Base-by-base conservation (phyloP, 2,888 invertebrate genomes). In the Drosophila trichaetosa region DNA sequence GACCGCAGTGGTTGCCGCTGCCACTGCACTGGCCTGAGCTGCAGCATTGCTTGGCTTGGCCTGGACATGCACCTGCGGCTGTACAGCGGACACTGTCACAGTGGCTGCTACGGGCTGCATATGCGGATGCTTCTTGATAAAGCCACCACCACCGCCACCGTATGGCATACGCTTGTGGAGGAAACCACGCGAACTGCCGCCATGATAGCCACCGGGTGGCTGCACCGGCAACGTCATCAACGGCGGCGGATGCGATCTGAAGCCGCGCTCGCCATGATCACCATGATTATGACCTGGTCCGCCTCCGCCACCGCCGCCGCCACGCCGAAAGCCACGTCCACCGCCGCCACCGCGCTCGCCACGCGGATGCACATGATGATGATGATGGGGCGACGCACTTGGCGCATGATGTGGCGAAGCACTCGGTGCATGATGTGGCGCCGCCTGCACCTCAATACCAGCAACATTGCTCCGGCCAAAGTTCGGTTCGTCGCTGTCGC, bases 121-220 rank as follows among this genome's bases (percentile, higher is more conserved):
- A 71, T 67, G 91, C 34, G 82, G 79, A 63, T 91, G 91, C 49
- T 92, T 92, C 59, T 91, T 91, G 21, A 87, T 61, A 24, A 80
- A 85, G 5, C 90, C 80, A 42, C 90, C 91, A 56, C 59, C 71
- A 2, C 90, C 88, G 7, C 91, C 82, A 51, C 91, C 92, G 56
- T 93, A 93, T 0, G 92, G 91, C 81, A 93, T 80, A n/a, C 93
- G 87, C 66, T 93, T 93, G 58, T 89, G 87, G 0, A 91, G 91
- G 69, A 93, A 93, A 2, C 89, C 90, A 18, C 93, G 89, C 2
- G 90, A 80, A 34, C 73, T 69, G 13, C 73, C 66, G 16, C 85
- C 76, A 69, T 83, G 82, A 61, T 87, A 92, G 3, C 84, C 90
- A 36, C 90, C 91, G 0, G 90, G 91, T 1, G 90, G 88, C 6